Evolutionary conservation across 2,113 vertebrate genomes (phyloP).

Genomic region (Python bivittatus): DNA sequence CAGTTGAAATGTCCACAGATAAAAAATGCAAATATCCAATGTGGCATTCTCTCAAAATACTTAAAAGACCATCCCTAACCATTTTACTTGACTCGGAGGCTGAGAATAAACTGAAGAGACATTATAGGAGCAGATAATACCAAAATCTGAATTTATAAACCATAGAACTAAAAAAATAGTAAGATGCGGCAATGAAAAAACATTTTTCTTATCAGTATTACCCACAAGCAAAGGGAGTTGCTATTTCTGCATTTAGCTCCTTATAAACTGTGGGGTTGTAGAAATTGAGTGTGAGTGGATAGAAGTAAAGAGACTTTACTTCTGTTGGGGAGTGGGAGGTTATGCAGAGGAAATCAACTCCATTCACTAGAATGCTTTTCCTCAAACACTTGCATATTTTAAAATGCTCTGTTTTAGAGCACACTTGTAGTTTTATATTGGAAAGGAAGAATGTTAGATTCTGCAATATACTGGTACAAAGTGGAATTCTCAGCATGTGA

Average conservation of each 20-base stretch:
- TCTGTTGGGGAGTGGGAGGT: not conserved
- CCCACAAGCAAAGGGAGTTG: not conserved
- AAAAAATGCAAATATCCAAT: not conserved
- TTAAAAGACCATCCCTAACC: not conserved
- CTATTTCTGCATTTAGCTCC: not conserved
- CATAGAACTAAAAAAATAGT: not conserved
- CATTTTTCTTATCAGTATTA: not conserved
- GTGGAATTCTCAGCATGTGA: constrained; percentile 1
- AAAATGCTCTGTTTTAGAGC: not conserved
- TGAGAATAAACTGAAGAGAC: not conserved
- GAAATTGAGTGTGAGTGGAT: not conserved
- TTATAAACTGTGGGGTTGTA: not conserved
- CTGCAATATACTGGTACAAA: not conserved
- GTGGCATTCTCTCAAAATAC: not conserved
- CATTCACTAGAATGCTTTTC: not conserved
- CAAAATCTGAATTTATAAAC: not conserved
- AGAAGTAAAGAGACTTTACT: not conserved
- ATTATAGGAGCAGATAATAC: not conserved
- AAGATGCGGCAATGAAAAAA: not conserved
- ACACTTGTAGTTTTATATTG: not conserved
- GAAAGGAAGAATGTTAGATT: not conserved
- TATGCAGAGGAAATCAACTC: not conserved
- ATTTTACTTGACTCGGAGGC: not conserved
- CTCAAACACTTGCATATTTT: not conserved
- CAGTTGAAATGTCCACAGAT: not conserved